A percentile compares a stretch with the other conserved stretches of the same genome.
These are phyloP conservation scores for Dysidea cf. avara DNA, from an alignment of 37 sponge, comb jelly and placozoan species.

Conservation along the genomic window DNA sequence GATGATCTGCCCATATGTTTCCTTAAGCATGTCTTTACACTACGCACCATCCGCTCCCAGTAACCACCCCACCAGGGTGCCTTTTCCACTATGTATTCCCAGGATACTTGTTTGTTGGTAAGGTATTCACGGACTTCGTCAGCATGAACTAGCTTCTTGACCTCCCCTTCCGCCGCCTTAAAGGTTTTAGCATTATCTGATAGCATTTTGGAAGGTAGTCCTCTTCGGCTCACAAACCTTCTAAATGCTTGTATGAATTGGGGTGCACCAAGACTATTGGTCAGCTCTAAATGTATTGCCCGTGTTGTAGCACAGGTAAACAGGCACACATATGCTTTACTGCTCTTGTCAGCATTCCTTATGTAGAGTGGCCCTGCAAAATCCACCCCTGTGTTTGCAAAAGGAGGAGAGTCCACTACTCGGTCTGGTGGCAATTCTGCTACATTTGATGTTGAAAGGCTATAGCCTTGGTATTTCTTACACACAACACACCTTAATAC, in stretches of 20 bases:
- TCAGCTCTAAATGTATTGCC: not conserved
- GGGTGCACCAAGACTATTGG: not conserved
- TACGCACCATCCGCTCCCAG: not conserved
- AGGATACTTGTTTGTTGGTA: not conserved
- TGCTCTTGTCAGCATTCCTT: no score
- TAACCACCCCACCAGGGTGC: not conserved
- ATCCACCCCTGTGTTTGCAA: no score
- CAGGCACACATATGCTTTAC: no score
- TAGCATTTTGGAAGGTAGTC: not conserved
- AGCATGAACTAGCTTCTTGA: not conserved
- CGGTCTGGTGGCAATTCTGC: no score
- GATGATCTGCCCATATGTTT: not conserved
- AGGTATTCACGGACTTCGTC: not conserved
- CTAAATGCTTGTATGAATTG: not conserved
- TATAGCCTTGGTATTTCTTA: no score
- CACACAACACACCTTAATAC: no score
- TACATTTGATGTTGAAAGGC: no score
- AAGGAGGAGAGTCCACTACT: no score
- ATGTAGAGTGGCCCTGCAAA: not conserved
- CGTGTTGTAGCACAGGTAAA: conserved; percentile 3
- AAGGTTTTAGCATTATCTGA: conserved; percentile 6
- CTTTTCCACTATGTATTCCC: not conserved
- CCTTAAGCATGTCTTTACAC: not conserved
- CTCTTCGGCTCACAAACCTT: not conserved
- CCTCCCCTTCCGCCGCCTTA: not conserved